phyloP scores from a whole-genome alignment of 2,113 vertebrate genomes.

The Trinectes maculatus region DNA sequence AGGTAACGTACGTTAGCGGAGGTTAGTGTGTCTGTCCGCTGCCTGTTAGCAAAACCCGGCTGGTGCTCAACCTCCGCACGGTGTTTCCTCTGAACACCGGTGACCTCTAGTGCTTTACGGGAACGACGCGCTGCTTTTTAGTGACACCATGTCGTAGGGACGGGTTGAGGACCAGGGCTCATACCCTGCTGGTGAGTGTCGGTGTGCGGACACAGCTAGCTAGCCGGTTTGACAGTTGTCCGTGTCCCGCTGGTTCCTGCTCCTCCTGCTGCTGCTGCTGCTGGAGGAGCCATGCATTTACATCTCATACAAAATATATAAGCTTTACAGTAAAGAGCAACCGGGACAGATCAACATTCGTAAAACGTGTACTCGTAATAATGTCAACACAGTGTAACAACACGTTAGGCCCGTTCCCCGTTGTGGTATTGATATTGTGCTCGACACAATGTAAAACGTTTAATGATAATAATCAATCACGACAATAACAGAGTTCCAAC shows the following conservation, averaged over 20 bases:
- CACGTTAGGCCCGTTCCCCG: constrained; percentile 29
- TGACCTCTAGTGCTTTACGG: constrained; percentile 19
- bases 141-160: neutral
- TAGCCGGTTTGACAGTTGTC: constrained; percentile 53
- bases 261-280: constrained; percentile 9
- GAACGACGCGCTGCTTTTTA: neutral
- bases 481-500: no score
- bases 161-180: neutral
- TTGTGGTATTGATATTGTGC: no score
- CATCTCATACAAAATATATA: neutral
- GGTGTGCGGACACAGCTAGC: constrained; percentile 28
- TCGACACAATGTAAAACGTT: no score
- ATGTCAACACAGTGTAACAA: neutral
- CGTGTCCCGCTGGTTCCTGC: constrained; percentile 25
- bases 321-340: neutral
- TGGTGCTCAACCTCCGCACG: constrained; percentile 13
- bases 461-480: no score
- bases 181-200: neutral
- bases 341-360: no score
- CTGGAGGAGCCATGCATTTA: neutral
- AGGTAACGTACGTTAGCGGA: constrained; percentile 58
- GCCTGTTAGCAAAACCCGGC: constrained; percentile 39
- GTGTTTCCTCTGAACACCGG: constrained; percentile 23
- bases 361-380: neutral
- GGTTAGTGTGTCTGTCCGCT: constrained; percentile 22